These are phyloP conservation scores for Smittia aterrima DNA, from an alignment of 2,888 invertebrate genomes.

Conservation along the genomic window DNA sequence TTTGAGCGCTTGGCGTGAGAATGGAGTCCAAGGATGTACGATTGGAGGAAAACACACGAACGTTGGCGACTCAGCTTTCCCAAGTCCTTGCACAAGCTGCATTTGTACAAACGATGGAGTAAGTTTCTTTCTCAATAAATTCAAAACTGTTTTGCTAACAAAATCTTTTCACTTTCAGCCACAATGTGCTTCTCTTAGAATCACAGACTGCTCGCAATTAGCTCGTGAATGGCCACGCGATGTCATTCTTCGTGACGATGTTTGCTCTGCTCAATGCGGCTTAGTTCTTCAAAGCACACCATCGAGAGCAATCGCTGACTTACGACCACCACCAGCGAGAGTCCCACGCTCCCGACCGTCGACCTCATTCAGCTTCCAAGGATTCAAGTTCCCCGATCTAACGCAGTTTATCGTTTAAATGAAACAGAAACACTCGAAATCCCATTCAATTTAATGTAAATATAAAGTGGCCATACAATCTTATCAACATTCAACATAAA, in stretches of 20 bases:
- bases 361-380: constrained; percentile 51
- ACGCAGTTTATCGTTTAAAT: constrained; percentile 61
- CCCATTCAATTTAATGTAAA: constrained; percentile 19
- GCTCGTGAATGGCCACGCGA: constrained; percentile 80
- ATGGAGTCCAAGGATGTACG: constrained; percentile 72
- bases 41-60: constrained; percentile 76
- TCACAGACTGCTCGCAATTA: constrained; percentile 82
- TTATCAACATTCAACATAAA: constrained; percentile 27
- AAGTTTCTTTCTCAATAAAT: constrained; percentile 49
- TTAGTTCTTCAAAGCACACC: constrained; percentile 59
- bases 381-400: constrained; percentile 76
- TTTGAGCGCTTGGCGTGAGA: constrained; percentile 80
- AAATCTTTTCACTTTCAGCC: constrained; percentile 62
- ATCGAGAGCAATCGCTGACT: constrained; percentile 48
- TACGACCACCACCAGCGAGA: constrained; percentile 48
- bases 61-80: constrained; percentile 80
- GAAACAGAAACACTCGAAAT: constrained; percentile 1
- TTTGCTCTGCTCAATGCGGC: constrained; percentile 88
- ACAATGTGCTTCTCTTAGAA: constrained; percentile 82
- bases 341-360: constrained; percentile 43
- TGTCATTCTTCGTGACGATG: constrained; percentile 78
- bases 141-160: not conserved
- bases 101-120: constrained; percentile 84
- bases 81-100: constrained; percentile 88
- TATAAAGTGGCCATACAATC: constrained; percentile 33